phyloP scores from a whole-genome alignment of 92 coral and sea anemone genomes.

The Porites rus region DNA sequence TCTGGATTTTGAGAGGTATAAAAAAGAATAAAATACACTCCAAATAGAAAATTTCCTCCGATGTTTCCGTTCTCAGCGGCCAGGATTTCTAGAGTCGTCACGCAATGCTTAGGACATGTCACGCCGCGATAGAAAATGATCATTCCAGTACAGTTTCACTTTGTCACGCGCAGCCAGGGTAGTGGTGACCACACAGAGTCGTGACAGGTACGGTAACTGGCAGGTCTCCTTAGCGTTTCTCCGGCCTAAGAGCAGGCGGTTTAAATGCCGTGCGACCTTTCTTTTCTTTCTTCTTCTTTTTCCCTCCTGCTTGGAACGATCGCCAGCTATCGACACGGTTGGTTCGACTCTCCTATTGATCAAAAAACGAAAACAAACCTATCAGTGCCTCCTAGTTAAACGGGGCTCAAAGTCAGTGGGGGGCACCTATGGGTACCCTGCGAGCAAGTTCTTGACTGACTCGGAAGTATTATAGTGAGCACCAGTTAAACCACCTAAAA shows the following conservation, averaged over 20 bases:
- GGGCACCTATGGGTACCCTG: too few species aligned
- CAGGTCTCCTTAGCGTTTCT: slow-evolving; percentile 68
- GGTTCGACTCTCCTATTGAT: slow-evolving; percentile 89
- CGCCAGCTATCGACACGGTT: slow-evolving; percentile 99
- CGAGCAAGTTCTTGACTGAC: too few species aligned
- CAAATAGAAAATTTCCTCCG: background rate
- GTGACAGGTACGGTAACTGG: background rate
- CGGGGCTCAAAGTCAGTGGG: background rate
- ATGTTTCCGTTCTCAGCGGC: background rate
- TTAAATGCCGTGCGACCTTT: slow-evolving; percentile 84
- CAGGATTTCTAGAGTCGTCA: background rate
- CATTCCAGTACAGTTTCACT: background rate
- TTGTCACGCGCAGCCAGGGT: background rate
- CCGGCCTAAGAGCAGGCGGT: slow-evolving; percentile 95
- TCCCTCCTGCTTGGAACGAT: slow-evolving; percentile 86
- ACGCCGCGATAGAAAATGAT: background rate
- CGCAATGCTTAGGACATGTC: background rate
- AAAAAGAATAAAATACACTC: slow-evolving; percentile 6
- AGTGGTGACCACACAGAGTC: background rate
- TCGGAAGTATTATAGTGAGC: too few species aligned
- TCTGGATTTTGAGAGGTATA: background rate
- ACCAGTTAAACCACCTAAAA: too few species aligned
- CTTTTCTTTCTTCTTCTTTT: slow-evolving; percentile 84
- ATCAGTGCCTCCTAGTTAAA: background rate
- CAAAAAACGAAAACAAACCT: background rate